Evolutionary conservation across 2,113 vertebrate genomes (phyloP), one percentile per base, ranked within the genome.

Genomic region (Anolis sagrei): DNA sequence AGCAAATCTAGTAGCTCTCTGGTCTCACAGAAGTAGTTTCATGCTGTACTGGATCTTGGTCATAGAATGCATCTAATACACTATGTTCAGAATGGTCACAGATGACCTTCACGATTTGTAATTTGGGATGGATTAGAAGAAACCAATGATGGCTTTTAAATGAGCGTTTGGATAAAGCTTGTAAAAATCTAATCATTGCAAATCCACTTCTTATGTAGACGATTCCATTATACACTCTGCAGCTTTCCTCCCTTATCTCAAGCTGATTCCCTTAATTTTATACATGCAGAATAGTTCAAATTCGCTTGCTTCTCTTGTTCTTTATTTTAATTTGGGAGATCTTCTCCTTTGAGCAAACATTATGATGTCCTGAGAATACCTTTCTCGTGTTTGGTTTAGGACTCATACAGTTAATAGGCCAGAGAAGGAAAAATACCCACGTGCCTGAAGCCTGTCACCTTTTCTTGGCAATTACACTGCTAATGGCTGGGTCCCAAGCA

Each of bases 401-500:
- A 94, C 94, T 91, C 93, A 95, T 70, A 96, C 95, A 96, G 95
- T 97, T 96, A 97, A 96, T 92, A 95, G 94, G 83, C 92, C 89
- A 75, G 48, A 84, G 95, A 90, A 19, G 92, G 90, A 85, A 89
- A 90, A 76, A 84, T 79, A 72, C 77, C 91, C 94, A 95, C 94
- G 96, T 95, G 95, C 96, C 95, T 96, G 95, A 97, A 95, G 97
- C 97, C 98, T 98, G 97, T 98, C 98, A 98, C 97, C 97, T 98
- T 97, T 96, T 97, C 96, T 98, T 98, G 98, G 98, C 98, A 98
- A 97, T 97, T 96, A 95, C 95, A 97, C 95, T 93, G 95, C 95
- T 96, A 97, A 96, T 98, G 98, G 98, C 97, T 97, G 96, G 93
- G 95, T 97, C 97, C 98, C 98, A 98, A 97, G 96, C 97, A 97